Evolutionary conservation across 2,888 invertebrate species (phyloP), one percentile per base, ranked within the genome.

Genomic region (Ptycholaimellus sp.): DNA sequence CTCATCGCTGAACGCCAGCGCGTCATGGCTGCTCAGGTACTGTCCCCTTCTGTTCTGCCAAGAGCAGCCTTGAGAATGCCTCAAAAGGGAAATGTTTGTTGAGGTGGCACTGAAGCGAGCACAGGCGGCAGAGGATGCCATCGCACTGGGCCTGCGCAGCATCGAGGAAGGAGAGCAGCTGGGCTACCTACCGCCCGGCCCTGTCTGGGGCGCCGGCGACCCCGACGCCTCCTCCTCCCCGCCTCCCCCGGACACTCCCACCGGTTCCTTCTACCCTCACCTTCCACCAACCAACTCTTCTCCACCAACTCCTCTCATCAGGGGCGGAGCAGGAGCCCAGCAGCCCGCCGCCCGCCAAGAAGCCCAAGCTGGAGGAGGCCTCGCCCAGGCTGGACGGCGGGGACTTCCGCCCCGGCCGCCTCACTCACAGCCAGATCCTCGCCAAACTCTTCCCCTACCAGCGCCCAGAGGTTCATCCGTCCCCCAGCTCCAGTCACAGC

Each of bases 11-110:
- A 90, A 66, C 65, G 87, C 41, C 87, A 90, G 62, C 69, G 87
- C 27, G 87, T 90, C 42, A 90, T 90, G 87, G 87, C 87, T 14
- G 87, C 87, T 37, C 80, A 81, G 71, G n/a, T n/a, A n/a, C n/a
- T n/a, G n/a, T n/a, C n/a, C n/a, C n/a, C n/a, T n/a, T n/a, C n/a
- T n/a, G n/a, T n/a, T n/a, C n/a, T n/a, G n/a, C n/a, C n/a, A n/a
- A n/a, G n/a, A n/a, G n/a, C n/a, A n/a, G n/a, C n/a, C n/a, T n/a
- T n/a, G n/a, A n/a, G n/a, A n/a, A n/a, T n/a, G n/a, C n/a, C n/a
- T n/a, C n/a, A n/a, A n/a, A n/a, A n/a, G n/a, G n/a, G n/a, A n/a
- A n/a, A n/a, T n/a, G n/a, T n/a, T n/a, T n/a, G n/a, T n/a, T n/a
- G n/a, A n/a, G n/a, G 54, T 54, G 3, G 53, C 54, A 17, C 37